Evolutionary conservation across 2,113 vertebrate species (phyloP).

Genomic region (Myrmecobius fasciatus): DNA sequence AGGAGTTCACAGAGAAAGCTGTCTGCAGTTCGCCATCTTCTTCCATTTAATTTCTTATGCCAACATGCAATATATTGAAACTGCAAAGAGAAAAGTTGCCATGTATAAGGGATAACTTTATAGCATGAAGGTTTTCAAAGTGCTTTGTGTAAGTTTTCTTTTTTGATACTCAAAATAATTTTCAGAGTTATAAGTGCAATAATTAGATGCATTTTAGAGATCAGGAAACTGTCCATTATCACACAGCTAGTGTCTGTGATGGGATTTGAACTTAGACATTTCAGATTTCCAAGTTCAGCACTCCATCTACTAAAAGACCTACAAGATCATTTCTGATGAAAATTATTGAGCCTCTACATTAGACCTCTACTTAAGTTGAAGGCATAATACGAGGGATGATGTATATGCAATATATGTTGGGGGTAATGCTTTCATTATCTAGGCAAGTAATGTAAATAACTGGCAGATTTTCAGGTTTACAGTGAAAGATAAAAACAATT

Average conservation of each 20-base stretch:
- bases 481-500: not conserved
- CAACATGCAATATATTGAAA: no score
- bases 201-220: not conserved
- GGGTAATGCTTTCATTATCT: not conserved
- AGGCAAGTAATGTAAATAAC: not conserved
- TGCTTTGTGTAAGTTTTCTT: not conserved
- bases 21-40: no score
- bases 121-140: not conserved
- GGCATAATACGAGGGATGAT: not conserved
- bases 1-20: no score
- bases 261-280: not conserved
- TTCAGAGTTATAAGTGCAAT: not conserved
- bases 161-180: not conserved
- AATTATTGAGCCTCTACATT: not conserved
- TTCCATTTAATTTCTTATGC: no score
- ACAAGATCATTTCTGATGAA: not conserved
- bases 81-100: no score
- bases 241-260: not conserved
- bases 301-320: not conserved
- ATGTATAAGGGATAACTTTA: not conserved
- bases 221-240: not conserved
- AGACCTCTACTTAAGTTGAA: not conserved
- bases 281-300: not conserved
- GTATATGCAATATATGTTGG: not conserved
- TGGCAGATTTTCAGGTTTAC: not conserved